Evolutionary conservation across 2,113 vertebrate species (phyloP).

Genomic region (human): DNA sequence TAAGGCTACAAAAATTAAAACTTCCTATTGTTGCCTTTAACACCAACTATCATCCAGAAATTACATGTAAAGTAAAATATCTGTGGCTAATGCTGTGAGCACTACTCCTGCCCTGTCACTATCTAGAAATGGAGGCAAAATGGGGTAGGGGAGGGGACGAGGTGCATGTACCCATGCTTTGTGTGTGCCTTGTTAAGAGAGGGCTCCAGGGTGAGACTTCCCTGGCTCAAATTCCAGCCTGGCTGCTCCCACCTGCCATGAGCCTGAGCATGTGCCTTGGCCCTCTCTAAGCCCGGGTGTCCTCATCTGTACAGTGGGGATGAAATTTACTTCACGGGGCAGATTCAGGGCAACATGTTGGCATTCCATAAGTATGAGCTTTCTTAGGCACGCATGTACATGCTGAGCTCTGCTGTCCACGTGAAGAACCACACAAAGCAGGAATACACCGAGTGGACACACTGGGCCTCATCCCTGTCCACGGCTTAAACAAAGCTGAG

Average conservation of each 20-base stretch:
- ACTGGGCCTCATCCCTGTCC: background rate
- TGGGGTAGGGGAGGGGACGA: background rate
- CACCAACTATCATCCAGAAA: background rate
- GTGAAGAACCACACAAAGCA: background rate
- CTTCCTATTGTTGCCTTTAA: background rate
- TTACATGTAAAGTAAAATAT: background rate
- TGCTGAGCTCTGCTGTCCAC: accelerated
- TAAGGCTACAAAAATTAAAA: background rate
- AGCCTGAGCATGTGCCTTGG: too few relatives aligned
- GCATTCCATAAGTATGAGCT: background rate
- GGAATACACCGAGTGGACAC: accelerated
- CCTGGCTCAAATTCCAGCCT: too few relatives aligned
- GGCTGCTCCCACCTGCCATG: too few relatives aligned
- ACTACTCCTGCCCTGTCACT: background rate
- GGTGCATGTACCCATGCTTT: accelerated
- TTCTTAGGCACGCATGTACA: accelerated
- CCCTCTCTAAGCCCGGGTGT: background rate
- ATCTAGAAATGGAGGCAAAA: background rate
- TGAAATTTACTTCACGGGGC: background rate
- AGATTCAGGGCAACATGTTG: background rate
- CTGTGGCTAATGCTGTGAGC: background rate
- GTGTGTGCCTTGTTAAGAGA: background rate
- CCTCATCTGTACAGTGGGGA: accelerated
- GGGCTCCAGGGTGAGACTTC: background rate
- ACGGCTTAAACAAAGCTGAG: background rate